These are phyloP conservation scores for Drosophila greeni DNA, from an alignment of 2,888 invertebrate genomes.

Conservation along the genomic window DNA sequence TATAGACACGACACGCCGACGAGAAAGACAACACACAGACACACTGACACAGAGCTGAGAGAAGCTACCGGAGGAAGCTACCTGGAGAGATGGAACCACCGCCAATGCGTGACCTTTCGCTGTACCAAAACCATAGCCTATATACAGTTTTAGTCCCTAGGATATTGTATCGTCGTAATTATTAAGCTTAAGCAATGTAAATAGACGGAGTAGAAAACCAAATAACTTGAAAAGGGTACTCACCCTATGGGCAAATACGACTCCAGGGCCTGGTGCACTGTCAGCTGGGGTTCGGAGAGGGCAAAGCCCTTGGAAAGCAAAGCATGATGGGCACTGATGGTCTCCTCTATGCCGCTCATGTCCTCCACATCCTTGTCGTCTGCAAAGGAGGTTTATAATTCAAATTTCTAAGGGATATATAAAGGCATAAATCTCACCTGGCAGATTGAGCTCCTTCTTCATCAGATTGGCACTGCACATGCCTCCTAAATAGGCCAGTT, in stretches of 20 bases:
- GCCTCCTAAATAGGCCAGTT: constrained; percentile 92
- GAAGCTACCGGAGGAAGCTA: constrained; percentile 54
- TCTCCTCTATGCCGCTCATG: constrained; percentile 85
- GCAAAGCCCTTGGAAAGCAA: constrained; percentile 94
- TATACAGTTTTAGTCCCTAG: constrained; percentile 42
- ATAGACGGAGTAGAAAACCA: not conserved
- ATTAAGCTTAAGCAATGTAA: constrained; percentile 8
- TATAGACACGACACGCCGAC: constrained; percentile 74
- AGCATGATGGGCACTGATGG: constrained; percentile 80
- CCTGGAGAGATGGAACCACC: constrained; percentile 47
- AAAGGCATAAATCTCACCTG: constrained; percentile 68
- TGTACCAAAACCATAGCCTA: constrained; percentile 64
- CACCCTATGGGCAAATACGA: constrained; percentile 91
- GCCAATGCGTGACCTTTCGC: constrained; percentile 69
- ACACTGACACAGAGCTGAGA: constrained; percentile 56
- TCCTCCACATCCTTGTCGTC: constrained; percentile 86
- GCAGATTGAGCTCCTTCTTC: constrained; percentile 87
- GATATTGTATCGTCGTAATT: constrained; percentile 18
- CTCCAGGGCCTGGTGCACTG: constrained; percentile 93
- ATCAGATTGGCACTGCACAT: constrained; percentile 94
- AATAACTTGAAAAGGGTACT: constrained; percentile 70
- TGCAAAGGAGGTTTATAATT: constrained; percentile 44
- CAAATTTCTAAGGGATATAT: too few relatives aligned
- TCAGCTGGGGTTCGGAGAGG: constrained; percentile 88
- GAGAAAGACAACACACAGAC: constrained; percentile 10